These are phyloP conservation scores for Lycia hirtaria DNA, from an alignment of 2,888 invertebrate genomes.

Conservation along the genomic window DNA sequence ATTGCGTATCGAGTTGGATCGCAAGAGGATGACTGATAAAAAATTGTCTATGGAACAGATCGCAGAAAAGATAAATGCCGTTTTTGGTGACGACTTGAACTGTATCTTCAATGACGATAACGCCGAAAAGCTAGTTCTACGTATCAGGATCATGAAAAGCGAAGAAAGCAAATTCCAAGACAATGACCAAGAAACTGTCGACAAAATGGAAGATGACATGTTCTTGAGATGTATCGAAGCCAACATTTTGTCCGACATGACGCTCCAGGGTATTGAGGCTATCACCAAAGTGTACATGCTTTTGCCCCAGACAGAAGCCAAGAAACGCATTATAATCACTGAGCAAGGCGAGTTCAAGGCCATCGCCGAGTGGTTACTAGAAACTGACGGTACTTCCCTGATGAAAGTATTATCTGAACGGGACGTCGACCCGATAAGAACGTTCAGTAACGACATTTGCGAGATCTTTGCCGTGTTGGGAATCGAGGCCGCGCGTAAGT, in stretches of 20 bases:
- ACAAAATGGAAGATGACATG: constrained; percentile 99
- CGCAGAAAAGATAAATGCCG: constrained; percentile 99
- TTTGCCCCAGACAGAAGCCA: constrained; percentile 98
- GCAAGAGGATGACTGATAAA: constrained; percentile 99
- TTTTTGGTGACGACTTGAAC: constrained; percentile 99
- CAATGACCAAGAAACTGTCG: constrained; percentile 94
- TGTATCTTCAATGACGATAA: constrained; percentile 99
- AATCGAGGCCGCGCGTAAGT: constrained; percentile 99
- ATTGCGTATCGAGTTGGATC: constrained; percentile 98
- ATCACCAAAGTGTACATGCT: constrained; percentile 99
- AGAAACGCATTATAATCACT: constrained; percentile 98
- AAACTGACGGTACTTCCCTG: constrained; percentile 99
- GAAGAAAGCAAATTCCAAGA: constrained; percentile 96
- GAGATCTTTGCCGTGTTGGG: constrained; percentile 99
- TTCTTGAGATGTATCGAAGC: constrained; percentile 99
- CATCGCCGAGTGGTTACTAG: constrained; percentile 99
- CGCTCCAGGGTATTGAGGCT: constrained; percentile 98
- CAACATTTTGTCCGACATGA: constrained; percentile 99
- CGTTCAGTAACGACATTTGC: constrained; percentile 99
- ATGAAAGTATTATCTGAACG: constrained; percentile 99
- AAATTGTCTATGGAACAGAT: constrained; percentile 99
- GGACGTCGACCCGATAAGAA: constrained; percentile 98
- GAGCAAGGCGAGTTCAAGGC: constrained; percentile 99
- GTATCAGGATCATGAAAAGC: constrained; percentile 99
- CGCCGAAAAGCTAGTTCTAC: constrained; percentile 98